Conservation (phyloP, 2,888 invertebrate genomes). For the Drosophila pseudotalamancana region DNA sequence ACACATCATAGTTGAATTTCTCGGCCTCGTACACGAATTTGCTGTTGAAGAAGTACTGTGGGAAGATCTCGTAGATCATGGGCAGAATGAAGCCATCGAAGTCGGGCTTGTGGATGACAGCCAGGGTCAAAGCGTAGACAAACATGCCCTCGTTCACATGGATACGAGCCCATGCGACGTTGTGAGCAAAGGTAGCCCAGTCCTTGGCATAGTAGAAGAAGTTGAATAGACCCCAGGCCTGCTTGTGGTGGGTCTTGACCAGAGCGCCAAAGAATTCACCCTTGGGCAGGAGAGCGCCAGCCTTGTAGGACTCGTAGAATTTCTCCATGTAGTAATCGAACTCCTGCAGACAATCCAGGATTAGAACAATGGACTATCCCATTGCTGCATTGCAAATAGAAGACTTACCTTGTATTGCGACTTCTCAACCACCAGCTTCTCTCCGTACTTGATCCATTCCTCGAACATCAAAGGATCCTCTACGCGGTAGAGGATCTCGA, state of each 20-base stretch:
- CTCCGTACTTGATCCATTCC: constrained; percentile 75
- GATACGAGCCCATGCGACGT: constrained; percentile 88
- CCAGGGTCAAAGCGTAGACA: constrained; percentile 88
- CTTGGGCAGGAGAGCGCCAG: constrained; percentile 85
- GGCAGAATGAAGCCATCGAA: constrained; percentile 88
- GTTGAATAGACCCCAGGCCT: constrained; percentile 87
- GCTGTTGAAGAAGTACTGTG: constrained; percentile 90
- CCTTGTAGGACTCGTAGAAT: constrained; percentile 75
- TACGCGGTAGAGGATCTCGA: constrained; percentile 70
- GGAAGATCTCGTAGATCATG: constrained; percentile 91
- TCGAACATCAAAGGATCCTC: constrained; percentile 78
- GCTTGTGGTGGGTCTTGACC: constrained; percentile 84
- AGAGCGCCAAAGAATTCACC: constrained; percentile 86
- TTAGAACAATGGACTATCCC: neutral
- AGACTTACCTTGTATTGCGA: constrained; percentile 64
- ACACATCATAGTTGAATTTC: constrained; percentile 84
- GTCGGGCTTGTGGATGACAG: constrained; percentile 89
- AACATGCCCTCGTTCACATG: constrained; percentile 90
- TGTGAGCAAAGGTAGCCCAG: constrained; percentile 88
- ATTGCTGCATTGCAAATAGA: neutral
- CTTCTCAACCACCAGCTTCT: constrained; percentile 57
- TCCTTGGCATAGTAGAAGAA: constrained; percentile 89
- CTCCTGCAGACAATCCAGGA: constrained; percentile 37
- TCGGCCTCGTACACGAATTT: constrained; percentile 89
- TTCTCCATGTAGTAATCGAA: constrained; percentile 73